A percentile compares a stretch with the other conserved stretches of the same genome.
phyloP scores from a whole-genome alignment of 2,797 vertebrate genomes.

The Mionectes olivaceus region DNA sequence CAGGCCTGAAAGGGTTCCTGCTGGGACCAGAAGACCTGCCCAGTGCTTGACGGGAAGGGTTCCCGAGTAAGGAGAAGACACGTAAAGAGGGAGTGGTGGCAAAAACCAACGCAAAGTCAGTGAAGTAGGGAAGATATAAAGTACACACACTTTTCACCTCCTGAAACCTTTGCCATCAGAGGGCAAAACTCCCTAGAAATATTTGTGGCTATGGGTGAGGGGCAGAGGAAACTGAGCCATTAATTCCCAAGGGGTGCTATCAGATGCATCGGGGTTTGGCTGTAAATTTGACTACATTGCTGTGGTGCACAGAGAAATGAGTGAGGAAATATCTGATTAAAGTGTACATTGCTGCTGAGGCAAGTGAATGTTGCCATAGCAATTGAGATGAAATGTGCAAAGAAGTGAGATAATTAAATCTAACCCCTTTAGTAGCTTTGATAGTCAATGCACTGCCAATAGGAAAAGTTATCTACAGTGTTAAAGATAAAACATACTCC shows the following conservation, averaged over 20 bases:
- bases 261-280: constrained; percentile 72
- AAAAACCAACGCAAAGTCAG: constrained; percentile 39
- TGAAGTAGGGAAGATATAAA: constrained; percentile 17
- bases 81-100: constrained; percentile 32
- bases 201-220: constrained; percentile 60
- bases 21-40: constrained; percentile 46
- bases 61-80: constrained; percentile 18
- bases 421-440: constrained; percentile 88
- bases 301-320: constrained; percentile 75
- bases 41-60: constrained; percentile 39
- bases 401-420: constrained; percentile 92
- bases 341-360: constrained; percentile 81
- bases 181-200: constrained; percentile 58
- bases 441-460: constrained; percentile 81
- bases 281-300: constrained; percentile 78
- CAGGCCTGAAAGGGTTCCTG: constrained; percentile 52
- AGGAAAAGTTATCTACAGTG: constrained; percentile 83
- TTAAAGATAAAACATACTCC: constrained; percentile 85
- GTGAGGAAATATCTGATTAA: constrained; percentile 84
- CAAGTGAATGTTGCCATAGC: constrained; percentile 92
- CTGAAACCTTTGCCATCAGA: constrained; percentile 16
- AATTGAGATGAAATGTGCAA: constrained; percentile 89
- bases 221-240: constrained; percentile 45
- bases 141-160: constrained; percentile 5
- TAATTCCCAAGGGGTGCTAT: constrained; percentile 70